Percentiles rank a stretch among this genome's conserved stretches.
Conservation (phyloP, 2,888 invertebrate genomes). For the Coenonympha arcania region DNA sequence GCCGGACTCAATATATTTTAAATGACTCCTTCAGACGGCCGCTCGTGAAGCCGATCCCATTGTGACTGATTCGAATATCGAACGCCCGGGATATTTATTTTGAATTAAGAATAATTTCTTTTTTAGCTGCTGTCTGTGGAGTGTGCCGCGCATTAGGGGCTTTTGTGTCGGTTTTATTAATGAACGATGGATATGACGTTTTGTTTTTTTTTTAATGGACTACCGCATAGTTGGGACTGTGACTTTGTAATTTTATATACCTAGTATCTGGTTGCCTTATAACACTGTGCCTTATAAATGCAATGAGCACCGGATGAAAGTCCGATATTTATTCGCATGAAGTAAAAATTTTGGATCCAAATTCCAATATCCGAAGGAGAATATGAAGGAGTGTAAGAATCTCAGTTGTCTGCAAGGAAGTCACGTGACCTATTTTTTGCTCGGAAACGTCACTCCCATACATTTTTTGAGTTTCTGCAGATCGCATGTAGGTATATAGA, state of each 20-base stretch:
- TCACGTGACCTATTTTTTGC: no score
- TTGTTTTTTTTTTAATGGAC: slow-evolving; percentile 36
- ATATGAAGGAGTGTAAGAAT: no score
- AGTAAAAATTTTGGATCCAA: no score
- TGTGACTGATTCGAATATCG: slow-evolving; percentile 59
- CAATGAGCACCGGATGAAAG: no score
- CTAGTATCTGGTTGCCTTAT: no score
- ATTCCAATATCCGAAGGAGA: no score
- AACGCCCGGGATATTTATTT: slow-evolving; percentile 49
- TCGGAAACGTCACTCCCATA: no score
- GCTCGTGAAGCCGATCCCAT: slow-evolving; percentile 51
- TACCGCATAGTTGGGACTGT: slow-evolving; percentile 39
- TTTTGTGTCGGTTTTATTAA: slow-evolving; percentile 63
- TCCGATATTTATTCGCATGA: no score
- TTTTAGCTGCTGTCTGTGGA: slow-evolving; percentile 64
- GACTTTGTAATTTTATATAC: background rate
- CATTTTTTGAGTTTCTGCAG: no score
- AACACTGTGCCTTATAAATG: background rate
- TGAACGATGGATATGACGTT: slow-evolving; percentile 48
- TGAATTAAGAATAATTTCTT: slow-evolving; percentile 70
- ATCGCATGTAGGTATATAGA: no score
- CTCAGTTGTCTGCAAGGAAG: no score
- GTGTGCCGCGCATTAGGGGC: slow-evolving; percentile 70
- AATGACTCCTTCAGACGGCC: slow-evolving; percentile 61
- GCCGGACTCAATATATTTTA: slow-evolving; percentile 68